Base-by-base conservation (phyloP, 2,888 invertebrate genomes). In the Leptinotarsa peninsularis region DNA sequence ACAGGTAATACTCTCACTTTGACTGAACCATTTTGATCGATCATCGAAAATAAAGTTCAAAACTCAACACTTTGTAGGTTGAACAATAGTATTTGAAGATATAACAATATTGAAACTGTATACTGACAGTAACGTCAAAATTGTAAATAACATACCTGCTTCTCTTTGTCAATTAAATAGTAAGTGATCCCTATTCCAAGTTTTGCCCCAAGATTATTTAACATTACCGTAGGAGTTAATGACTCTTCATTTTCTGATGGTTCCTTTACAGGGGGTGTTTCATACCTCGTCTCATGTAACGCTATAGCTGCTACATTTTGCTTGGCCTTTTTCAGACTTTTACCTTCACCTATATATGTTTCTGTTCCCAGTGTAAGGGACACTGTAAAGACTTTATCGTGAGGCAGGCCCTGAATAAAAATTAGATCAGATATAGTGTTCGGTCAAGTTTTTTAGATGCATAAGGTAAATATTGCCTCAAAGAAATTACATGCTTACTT, bases 181-280 rank as follows among this genome's bases (percentile, higher is more conserved):
- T 87, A 87, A 23, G 79, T 81, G 67, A 87, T 84, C 58, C 78
- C 77, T 60, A 86, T 76, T 2, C 86, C 87, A 27, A 86, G 78
- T 81, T 86, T 86, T 21, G 80, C 73, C 13, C 84, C 84, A 50
- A 87, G 67, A 78, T 86, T 87, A 77, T 87, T 87, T 49, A 87
- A 78, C 54, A 83, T 68, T 49, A 86, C 86, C 13, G 86, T 86
- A 14, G 87, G 87, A 23, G 87, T 85, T 71, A 82, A 73, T 56
- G 78, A 43, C 23, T 80, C 78, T 66, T 80, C 76, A 66, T 80
- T 76, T 23, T 79, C 75, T 15, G 76, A 75, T 68, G 80, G 72
- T 71, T 80, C 70, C 68, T 81, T 84, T 43, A 72, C n/a, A 21
- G 82, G 81, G n/a, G 86, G 86, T 68, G 81, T 81, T 56, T 81